Conservation (phyloP, 1,140 invertebrate species). For the Solenopsis invicta region DNA sequence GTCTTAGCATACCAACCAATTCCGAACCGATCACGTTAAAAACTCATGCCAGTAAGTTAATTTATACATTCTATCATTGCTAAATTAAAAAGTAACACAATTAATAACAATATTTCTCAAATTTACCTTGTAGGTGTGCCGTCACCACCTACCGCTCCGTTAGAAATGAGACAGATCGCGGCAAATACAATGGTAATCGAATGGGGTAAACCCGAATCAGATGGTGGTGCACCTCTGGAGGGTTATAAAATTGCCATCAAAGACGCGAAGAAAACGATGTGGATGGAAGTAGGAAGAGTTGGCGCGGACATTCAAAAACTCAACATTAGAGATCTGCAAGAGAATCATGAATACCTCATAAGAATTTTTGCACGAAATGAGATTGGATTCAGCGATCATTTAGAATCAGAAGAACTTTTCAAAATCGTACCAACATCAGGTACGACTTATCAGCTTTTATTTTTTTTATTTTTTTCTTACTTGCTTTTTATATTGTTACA, state of each 20-base stretch:
- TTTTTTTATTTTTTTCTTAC: background rate
- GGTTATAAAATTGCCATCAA: slow-evolving; percentile 97
- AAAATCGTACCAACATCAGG: slow-evolving; percentile 93
- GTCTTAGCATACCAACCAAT: slow-evolving; percentile 92
- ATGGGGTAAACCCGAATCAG: slow-evolving; percentile 97
- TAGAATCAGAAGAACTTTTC: slow-evolving; percentile 97
- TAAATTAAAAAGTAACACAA: background rate
- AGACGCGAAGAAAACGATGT: slow-evolving; percentile 97
- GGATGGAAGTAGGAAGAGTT: slow-evolving; percentile 97
- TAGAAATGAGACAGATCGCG: slow-evolving; percentile 94
- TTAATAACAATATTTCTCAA: slow-evolving; percentile 8
- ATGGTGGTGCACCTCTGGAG: slow-evolving; percentile 96
- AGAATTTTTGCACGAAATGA: slow-evolving; percentile 98
- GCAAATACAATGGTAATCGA: slow-evolving; percentile 95
- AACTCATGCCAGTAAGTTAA: slow-evolving; percentile 96
- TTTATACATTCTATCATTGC: background rate
- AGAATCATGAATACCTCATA: slow-evolving; percentile 95
- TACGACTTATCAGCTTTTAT: slow-evolving; percentile 83
- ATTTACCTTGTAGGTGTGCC: slow-evolving; percentile 90
- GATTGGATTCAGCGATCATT: slow-evolving; percentile 97
- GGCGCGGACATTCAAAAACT: slow-evolving; percentile 93
- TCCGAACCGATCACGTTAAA: slow-evolving; percentile 94
- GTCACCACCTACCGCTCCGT: slow-evolving; percentile 95
- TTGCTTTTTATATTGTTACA: slow-evolving; percentile 50
- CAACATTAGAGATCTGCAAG: slow-evolving; percentile 94